Percentiles rank a stretch among this genome's conserved stretches.
Conservation (phyloP, 2,113 vertebrate species). For the Asarcornis scutulata region DNA sequence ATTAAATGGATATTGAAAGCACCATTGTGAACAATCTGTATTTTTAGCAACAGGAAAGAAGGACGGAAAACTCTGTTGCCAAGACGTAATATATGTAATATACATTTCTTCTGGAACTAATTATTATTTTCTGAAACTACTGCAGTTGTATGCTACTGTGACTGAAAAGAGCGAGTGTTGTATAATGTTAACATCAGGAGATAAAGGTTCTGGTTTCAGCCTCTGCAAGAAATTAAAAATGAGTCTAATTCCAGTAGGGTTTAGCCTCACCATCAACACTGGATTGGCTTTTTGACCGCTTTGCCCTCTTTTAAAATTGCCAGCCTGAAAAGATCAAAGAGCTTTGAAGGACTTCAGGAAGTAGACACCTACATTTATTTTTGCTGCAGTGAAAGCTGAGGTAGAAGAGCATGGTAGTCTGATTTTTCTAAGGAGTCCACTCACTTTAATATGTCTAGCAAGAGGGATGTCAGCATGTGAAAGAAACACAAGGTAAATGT, state of each 20-base stretch:
- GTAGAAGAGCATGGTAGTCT: neutral
- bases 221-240: neutral
- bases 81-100: neutral
- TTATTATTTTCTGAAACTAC: constrained; percentile 8
- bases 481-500: neutral
- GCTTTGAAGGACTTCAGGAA: neutral
- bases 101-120: neutral
- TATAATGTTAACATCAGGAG: neutral
- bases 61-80: neutral
- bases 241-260: neutral
- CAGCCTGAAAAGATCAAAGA: neutral
- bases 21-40: neutral
- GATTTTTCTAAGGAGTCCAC: neutral
- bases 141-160: neutral
- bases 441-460: neutral
- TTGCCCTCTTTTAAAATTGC: neutral
- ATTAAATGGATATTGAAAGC: constrained; percentile 24
- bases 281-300: neutral
- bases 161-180: neutral
- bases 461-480: neutral
- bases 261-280: neutral
- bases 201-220: neutral
- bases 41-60: constrained; percentile 31
- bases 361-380: neutral
- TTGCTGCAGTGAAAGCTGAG: neutral